Evolutionary conservation across 92 coral and sea anemone genomes (phyloP), one percentile per base, ranked within the genome.

Genomic region (Epizoanthus ramosus): DNA sequence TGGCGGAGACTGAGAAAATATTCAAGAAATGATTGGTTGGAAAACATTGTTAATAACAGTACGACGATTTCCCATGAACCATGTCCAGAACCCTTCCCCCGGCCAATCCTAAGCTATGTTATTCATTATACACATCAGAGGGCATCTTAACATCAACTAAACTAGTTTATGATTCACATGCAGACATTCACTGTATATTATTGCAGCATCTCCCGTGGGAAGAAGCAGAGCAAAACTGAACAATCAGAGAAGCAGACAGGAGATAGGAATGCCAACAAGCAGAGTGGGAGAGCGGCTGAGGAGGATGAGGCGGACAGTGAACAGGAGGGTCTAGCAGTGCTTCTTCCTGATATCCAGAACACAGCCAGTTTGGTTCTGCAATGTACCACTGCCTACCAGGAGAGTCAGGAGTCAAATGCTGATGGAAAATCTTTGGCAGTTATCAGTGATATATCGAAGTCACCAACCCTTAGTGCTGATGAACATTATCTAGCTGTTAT

Each of bases 271-370:
- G 57, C 31, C n/a, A 37, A 24, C 85, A 39, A 81, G 22, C 71
- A 43, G 19, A 63, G 65, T 33, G 86, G 75, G 19, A 56, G 67
- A 41, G 88, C 37, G 63, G 50, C 57, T 2, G 92, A 90, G 59
- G 91, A 82, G 63, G 91, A 80, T 39, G 68, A 82, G 53, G 75
- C 87, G 24, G 99, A 97, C 64, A 75, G 89, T 3, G 99, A 97
- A n/a, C 94, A 97, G 50, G 99, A 97, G 60, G 95, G 99, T 3
- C 92, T 97, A 17, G 94, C 99, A 15, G 81, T 90, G 22, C 91
- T 97, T 18, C 92, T 97, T 74, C 99, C 99, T 12, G 99, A 97
- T 71, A 93, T 97, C 74, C 99, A 97, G 83, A 89, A 91, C 19
- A 97, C 99, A 7, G 95, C 99, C 9, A 85, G 88, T 68, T 66